phyloP scores from a whole-genome alignment of 2,888 invertebrate species.

The Xylocampa areola region DNA sequence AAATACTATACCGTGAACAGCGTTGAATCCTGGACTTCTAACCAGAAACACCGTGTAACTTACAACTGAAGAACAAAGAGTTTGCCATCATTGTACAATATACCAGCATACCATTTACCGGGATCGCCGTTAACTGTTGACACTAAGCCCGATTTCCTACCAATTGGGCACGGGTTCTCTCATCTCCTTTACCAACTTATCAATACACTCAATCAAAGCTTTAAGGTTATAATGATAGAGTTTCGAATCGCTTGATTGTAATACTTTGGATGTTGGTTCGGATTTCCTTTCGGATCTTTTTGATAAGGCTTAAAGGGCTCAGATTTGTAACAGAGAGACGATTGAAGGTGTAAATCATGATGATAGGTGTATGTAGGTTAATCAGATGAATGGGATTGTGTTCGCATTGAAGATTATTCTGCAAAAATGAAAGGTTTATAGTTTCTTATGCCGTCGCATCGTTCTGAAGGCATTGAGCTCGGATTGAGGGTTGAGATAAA shows the following conservation, averaged over 20 bases:
- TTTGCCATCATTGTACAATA: slow-evolving; percentile 60
- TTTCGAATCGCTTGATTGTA: slow-evolving; percentile 51
- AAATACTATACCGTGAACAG: slow-evolving; percentile 48
- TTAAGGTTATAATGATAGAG: slow-evolving; percentile 55
- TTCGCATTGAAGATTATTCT: slow-evolving; percentile 27
- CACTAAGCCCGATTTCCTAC: slow-evolving; percentile 87
- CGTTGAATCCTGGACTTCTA: slow-evolving; percentile 46
- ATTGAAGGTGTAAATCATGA: slow-evolving; percentile 63
- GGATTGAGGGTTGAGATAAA: too few relatives aligned
- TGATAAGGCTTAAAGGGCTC: slow-evolving; percentile 67
- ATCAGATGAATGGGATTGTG: slow-evolving; percentile 49
- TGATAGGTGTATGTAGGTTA: slow-evolving; percentile 63
- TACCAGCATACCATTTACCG: slow-evolving; percentile 50
- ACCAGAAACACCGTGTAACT: slow-evolving; percentile 73
- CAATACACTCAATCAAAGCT: slow-evolving; percentile 25
- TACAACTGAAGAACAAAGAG: slow-evolving; percentile 76
- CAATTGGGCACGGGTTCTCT: slow-evolving; percentile 80
- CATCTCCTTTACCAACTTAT: slow-evolving; percentile 70
- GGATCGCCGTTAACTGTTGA: slow-evolving; percentile 84
- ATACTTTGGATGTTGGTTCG: slow-evolving; percentile 29
- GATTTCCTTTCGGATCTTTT: slow-evolving; percentile 74
- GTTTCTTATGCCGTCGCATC: slow-evolving; percentile 21
- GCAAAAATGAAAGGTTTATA: slow-evolving; percentile 40
- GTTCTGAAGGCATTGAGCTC: slow-evolving; percentile 11
- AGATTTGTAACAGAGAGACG: slow-evolving; percentile 65